A percentile compares a stretch with the other conserved stretches of the same genome.
These are phyloP conservation scores for Ectemnius cavifrons DNA, from an alignment of 2,888 invertebrate species.

Conservation along the genomic window DNA sequence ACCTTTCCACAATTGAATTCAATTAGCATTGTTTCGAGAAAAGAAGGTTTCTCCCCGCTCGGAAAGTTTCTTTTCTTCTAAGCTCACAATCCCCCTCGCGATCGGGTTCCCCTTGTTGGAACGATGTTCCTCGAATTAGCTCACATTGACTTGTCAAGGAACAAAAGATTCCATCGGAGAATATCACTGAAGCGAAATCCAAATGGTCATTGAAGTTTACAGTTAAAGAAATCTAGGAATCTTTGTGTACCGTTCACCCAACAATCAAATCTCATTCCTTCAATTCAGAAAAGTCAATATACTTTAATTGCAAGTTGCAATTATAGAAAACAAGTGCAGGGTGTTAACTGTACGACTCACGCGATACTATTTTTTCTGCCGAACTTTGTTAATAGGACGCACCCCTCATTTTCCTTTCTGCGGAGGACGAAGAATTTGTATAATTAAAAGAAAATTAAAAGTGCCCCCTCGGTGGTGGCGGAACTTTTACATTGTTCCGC, in stretches of 20 bases:
- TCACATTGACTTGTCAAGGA: slow-evolving; percentile 60
- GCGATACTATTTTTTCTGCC: too few relatives aligned
- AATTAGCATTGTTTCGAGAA: slow-evolving; percentile 59
- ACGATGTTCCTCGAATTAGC: slow-evolving; percentile 62
- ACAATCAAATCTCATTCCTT: too few relatives aligned
- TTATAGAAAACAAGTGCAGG: too few relatives aligned
- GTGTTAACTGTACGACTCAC: too few relatives aligned
- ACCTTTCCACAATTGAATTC: slow-evolving; percentile 58
- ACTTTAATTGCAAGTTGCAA: too few relatives aligned
- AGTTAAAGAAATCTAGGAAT: too few relatives aligned
- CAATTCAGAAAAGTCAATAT: too few relatives aligned
- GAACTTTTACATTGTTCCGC: slow-evolving; percentile 49
- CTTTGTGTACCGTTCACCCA: too few relatives aligned
- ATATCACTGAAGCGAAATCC: too few relatives aligned
- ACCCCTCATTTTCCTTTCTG: too few relatives aligned
- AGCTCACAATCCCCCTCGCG: slow-evolving; percentile 44
- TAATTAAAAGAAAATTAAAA: slow-evolving; percentile 66
- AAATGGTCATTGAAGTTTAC: too few relatives aligned
- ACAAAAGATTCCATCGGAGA: slow-evolving; percentile 35
- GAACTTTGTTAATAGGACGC: too few relatives aligned
- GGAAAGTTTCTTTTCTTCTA: slow-evolving; percentile 52
- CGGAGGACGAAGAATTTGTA: slow-evolving; percentile 51
- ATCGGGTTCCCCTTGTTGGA: slow-evolving; percentile 31
- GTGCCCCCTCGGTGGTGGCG: slow-evolving; percentile 39
- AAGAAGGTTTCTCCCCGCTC: slow-evolving; percentile 25